These are phyloP conservation scores for Watsonalla cultraria DNA, from an alignment of 2,888 invertebrate genomes.

Conservation along the genomic window DNA sequence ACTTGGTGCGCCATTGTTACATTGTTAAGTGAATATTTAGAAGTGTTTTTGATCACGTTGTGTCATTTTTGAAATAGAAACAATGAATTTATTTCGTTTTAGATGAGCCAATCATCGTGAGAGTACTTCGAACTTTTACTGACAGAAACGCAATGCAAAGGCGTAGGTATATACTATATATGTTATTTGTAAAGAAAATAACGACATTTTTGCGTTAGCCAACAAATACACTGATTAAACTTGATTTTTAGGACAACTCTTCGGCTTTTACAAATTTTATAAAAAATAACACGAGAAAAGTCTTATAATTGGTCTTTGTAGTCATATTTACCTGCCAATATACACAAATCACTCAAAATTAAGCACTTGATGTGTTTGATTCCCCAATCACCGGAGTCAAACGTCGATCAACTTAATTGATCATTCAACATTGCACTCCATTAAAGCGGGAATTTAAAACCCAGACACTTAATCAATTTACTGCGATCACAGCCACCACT, in stretches of 20 bases:
- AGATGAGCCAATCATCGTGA: background rate
- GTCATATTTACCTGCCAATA: conserved; percentile 19
- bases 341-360: conserved; percentile 32
- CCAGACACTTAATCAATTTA: conserved; percentile 69
- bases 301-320: too few species aligned
- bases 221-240: too few species aligned
- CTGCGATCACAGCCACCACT: conserved; percentile 57
- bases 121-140: too few species aligned
- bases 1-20: conserved; percentile 35
- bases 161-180: too few species aligned
- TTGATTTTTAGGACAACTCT: too few species aligned
- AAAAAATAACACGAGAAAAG: too few species aligned
- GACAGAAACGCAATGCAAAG: too few species aligned
- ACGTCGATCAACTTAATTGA: conserved; percentile 71
- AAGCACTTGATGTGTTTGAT: conserved; percentile 35
- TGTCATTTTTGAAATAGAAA: conserved; percentile 13
- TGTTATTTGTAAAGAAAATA: too few species aligned
- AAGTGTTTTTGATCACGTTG: conserved; percentile 20
- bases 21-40: conserved; percentile 46
- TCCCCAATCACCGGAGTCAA: conserved; percentile 38
- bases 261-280: too few species aligned
- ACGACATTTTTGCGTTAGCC: too few species aligned
- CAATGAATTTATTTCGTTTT: conserved; percentile 1
- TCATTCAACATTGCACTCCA: conserved; percentile 53
- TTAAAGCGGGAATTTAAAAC: conserved; percentile 60